Evolutionary conservation across 2,888 invertebrate genomes (phyloP).

Genomic region (Ophion ellenae): DNA sequence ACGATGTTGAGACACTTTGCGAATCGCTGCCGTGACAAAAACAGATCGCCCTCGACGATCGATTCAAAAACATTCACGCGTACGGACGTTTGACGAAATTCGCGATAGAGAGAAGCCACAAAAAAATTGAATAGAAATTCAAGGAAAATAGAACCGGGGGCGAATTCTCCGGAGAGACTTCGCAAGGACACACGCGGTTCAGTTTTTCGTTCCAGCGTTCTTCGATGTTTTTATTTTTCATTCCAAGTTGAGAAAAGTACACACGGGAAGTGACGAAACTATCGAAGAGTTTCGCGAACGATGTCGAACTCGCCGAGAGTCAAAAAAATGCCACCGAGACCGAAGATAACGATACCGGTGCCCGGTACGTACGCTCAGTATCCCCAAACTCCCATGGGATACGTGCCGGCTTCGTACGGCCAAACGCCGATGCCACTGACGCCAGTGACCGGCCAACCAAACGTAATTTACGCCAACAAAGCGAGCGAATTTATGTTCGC

Average conservation of each 20-base stretch:
- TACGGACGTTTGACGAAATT: no score
- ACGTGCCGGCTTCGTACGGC: conserved; percentile 77
- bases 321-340: conserved; percentile 75
- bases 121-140: no score
- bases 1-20: conserved; percentile 36
- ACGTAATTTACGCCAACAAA: conserved; percentile 86
- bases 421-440: conserved; percentile 82
- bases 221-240: no score
- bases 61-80: no score
- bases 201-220: no score
- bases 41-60: background rate
- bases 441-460: conserved; percentile 80
- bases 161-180: no score
- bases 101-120: no score
- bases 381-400: conserved; percentile 78
- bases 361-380: conserved; percentile 78
- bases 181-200: no score
- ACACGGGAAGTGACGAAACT: background rate
- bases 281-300: background rate
- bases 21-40: conserved; percentile 16
- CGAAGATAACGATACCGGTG: conserved; percentile 80
- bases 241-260: background rate
- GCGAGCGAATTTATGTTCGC: conserved; percentile 92
- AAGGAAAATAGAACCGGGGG: no score
- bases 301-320: conserved; percentile 76